Conservation (phyloP, 37 sponge, comb jelly and placozoan species). For the Beroe ovata region DNA sequence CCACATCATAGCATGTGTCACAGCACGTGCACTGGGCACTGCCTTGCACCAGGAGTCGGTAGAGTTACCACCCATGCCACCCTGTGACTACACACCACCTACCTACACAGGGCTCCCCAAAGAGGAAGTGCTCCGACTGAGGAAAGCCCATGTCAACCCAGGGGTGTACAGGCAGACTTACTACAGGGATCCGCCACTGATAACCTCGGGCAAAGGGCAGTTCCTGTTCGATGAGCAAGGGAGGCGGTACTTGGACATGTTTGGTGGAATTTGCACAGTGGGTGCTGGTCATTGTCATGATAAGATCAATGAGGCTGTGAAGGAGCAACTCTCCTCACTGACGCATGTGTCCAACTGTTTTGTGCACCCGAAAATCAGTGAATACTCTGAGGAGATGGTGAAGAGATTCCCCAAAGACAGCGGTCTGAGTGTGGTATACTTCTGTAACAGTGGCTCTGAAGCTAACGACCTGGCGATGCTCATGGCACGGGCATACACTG, state of each 20-base stretch:
- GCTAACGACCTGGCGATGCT: constrained; percentile 94
- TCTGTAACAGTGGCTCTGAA: constrained; percentile 95
- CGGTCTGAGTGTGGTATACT: constrained; percentile 77
- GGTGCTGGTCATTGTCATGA: constrained; percentile 94
- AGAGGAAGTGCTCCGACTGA: not conserved
- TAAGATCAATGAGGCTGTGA: constrained; percentile 71
- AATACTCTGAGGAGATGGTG: constrained; percentile 80
- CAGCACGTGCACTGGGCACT: not conserved
- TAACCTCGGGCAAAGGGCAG: constrained; percentile 68
- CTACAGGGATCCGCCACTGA: constrained; percentile 13
- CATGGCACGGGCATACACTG: constrained; percentile 89
- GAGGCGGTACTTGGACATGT: constrained; percentile 84
- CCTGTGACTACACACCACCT: constrained; percentile 3
- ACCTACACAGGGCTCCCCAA: not conserved
- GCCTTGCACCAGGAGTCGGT: not conserved
- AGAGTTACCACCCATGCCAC: not conserved
- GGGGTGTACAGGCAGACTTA: constrained; percentile 19
- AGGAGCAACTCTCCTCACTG: constrained; percentile 75
- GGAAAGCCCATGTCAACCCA: not conserved
- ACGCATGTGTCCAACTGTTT: constrained; percentile 94
- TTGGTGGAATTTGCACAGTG: constrained; percentile 91
- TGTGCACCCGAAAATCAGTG: constrained; percentile 79
- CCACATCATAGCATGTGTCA: not conserved
- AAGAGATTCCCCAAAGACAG: constrained; percentile 79
- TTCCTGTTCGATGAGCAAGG: constrained; percentile 88